Evolutionary conservation across 2,888 invertebrate species (phyloP).

Genomic region (Mantis religiosa): DNA sequence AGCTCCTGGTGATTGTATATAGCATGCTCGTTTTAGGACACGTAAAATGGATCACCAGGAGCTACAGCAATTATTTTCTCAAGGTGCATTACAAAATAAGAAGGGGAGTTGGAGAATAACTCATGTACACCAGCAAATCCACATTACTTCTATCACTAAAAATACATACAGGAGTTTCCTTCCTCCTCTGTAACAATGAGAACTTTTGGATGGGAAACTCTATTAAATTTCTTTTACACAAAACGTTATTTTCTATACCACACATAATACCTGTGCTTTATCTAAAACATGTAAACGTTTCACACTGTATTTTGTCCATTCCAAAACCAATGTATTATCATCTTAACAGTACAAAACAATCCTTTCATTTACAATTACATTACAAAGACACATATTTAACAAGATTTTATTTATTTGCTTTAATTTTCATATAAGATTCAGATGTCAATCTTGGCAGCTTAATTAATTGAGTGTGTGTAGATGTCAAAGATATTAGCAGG

Average conservation of each 20-base stretch:
- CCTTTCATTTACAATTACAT: neutral
- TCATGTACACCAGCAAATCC: neutral
- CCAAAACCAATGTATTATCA: neutral
- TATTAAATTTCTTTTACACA: neutral
- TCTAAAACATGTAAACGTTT: neutral
- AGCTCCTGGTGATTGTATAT: neutral
- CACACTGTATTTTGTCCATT: neutral
- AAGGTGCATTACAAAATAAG: neutral
- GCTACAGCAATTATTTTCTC: neutral
- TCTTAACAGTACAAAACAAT: slow-evolving; percentile 4
- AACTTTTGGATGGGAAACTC: slow-evolving; percentile 4
- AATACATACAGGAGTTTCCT: neutral
- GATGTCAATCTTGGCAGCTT: neutral
- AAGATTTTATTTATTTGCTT: neutral
- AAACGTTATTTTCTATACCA: neutral
- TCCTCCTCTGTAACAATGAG: neutral
- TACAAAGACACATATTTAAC: slow-evolving; percentile 9
- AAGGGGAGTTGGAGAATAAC: neutral
- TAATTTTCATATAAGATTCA: neutral
- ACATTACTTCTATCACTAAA: neutral
- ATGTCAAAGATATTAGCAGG: neutral
- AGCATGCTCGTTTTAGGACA: no score
- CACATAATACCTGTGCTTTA: neutral
- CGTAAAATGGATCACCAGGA: neutral
- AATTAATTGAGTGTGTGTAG: neutral